Conservation (phyloP, 2,797 vertebrate species). For the Cyprinella venusta region DNA sequence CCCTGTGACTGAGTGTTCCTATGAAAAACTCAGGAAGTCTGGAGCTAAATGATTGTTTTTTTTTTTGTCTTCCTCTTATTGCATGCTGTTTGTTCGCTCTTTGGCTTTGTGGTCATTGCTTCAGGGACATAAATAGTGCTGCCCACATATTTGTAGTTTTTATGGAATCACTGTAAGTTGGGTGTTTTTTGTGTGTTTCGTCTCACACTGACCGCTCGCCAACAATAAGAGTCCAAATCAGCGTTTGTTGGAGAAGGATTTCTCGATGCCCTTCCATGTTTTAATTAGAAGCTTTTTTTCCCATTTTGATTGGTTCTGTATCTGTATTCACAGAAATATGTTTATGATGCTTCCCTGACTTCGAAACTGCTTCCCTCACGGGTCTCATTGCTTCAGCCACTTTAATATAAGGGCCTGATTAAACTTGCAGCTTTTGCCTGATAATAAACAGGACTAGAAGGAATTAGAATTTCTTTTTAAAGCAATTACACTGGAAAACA, state of each 20-base stretch:
- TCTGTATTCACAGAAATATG: not conserved
- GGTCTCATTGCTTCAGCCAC: slow-evolving; percentile 1
- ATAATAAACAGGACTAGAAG: slow-evolving; percentile 19
- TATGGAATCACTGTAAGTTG: slow-evolving; percentile 49
- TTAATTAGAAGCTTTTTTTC: not conserved
- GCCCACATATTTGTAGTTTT: slow-evolving; percentile 44
- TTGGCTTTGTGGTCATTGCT: slow-evolving; percentile 44
- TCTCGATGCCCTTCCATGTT: not conserved
- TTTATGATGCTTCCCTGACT: not conserved
- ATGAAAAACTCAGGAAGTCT: slow-evolving; percentile 58
- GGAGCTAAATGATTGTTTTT: slow-evolving; percentile 58
- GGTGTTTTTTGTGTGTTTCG: not conserved
- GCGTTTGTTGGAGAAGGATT: not conserved
- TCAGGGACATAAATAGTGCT: slow-evolving; percentile 31
- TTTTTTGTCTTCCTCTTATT: slow-evolving; percentile 55
- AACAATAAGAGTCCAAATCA: not conserved
- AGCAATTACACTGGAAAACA: slow-evolving; percentile 64
- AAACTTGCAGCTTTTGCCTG: slow-evolving; percentile 41
- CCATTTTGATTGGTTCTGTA: not conserved
- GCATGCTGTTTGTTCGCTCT: slow-evolving; percentile 42
- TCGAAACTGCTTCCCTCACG: not conserved
- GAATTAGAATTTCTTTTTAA: slow-evolving; percentile 57
- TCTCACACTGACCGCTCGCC: not conserved
- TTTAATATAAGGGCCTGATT: slow-evolving; percentile 47
- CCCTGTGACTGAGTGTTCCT: slow-evolving; percentile 64